A percentile compares a stretch with the other conserved stretches of the same genome.
phyloP scores from a whole-genome alignment of 1,140 invertebrate species.

The Camponotus vicinus region DNA sequence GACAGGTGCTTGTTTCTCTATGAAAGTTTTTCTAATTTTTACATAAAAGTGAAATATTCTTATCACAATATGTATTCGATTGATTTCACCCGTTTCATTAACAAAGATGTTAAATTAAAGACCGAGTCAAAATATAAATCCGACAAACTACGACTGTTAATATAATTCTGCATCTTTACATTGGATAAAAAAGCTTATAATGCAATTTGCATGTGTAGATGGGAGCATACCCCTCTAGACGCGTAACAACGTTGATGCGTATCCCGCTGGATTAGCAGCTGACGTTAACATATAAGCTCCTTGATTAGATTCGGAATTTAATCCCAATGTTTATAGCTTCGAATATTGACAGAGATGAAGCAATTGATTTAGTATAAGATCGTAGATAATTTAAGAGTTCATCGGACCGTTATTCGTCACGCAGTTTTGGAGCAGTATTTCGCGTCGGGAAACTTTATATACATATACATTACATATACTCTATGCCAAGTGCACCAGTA shows the following conservation, averaged over 20 bases:
- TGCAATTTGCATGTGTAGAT: conserved; percentile 31
- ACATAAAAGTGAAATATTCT: not conserved
- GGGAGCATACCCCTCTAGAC: conserved; percentile 16
- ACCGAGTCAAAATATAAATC: not conserved
- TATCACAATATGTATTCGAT: not conserved
- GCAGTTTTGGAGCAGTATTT: conserved; percentile 29
- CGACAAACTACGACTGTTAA: not conserved
- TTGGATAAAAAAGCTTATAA: conserved; percentile 12
- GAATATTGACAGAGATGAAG: not conserved
- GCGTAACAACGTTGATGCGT: not conserved
- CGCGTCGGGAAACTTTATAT: conserved; percentile 24
- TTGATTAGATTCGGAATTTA: conserved; percentile 20
- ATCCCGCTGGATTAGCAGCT: conserved; percentile 11
- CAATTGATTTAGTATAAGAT: not conserved
- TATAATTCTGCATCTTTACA: conserved; percentile 15
- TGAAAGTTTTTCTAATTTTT: not conserved
- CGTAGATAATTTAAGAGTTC: conserved; percentile 31
- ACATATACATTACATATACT: not conserved
- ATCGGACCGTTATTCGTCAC: conserved; percentile 34
- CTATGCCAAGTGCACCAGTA: conserved; percentile 53
- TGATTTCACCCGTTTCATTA: no score
- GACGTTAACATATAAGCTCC: conserved; percentile 11
- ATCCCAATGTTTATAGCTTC: conserved; percentile 1
- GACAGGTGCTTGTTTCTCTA: not conserved
- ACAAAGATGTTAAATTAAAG: not conserved